Percentiles rank a stretch among this genome's conserved stretches.
phyloP scores from a whole-genome alignment of 2,113 vertebrate genomes.

The Sander vitreus region DNA sequence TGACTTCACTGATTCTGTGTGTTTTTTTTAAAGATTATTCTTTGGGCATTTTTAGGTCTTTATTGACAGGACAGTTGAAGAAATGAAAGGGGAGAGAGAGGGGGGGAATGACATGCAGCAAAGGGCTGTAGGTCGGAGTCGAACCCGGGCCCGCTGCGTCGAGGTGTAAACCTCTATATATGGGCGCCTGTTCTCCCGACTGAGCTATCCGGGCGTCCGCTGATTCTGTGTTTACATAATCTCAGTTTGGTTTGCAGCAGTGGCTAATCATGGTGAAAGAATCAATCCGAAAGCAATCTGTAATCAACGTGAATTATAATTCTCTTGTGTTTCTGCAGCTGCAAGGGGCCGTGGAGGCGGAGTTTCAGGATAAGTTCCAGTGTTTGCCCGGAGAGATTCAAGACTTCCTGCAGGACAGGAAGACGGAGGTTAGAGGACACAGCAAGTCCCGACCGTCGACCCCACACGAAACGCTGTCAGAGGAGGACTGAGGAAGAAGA shows the following conservation, averaged over 20 bases:
- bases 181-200: too few relatives aligned
- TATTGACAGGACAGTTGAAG: too few relatives aligned
- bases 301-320: neutral
- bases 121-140: too few relatives aligned
- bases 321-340: conserved; percentile 82
- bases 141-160: too few relatives aligned
- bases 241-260: neutral
- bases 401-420: conserved; percentile 93
- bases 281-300: neutral
- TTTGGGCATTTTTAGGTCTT: too few relatives aligned
- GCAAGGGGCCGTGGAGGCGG: conserved; percentile 91
- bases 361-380: conserved; percentile 96
- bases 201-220: neutral
- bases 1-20: neutral
- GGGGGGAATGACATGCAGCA: too few relatives aligned
- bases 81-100: too few relatives aligned
- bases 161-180: too few relatives aligned
- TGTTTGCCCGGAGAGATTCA: conserved; percentile 93
- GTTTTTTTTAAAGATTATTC: too few relatives aligned
- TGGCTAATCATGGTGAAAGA: neutral
- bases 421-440: conserved; percentile 67
- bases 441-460: conserved; percentile 71
- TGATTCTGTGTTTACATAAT: neutral
- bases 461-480: conserved; percentile 75
- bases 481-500: conserved; percentile 64